Conservation (phyloP, 2,888 invertebrate genomes). For the Micoletzkya japonica region DNA sequence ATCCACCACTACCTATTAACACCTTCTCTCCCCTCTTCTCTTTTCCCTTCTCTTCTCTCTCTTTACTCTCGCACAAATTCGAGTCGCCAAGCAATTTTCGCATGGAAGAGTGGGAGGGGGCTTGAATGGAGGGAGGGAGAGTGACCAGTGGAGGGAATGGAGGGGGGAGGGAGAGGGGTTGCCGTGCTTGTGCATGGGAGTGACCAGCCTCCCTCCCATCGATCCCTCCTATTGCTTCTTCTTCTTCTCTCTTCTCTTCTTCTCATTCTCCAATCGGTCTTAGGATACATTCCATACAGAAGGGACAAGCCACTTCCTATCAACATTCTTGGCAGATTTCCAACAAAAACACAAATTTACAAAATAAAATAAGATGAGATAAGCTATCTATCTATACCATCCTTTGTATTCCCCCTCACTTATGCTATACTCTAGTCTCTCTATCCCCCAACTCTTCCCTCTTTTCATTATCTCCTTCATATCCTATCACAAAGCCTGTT, state of each 20-base stretch:
- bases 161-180: not conserved
- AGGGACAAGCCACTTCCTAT: too few species aligned
- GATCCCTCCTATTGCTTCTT: not conserved
- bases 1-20: not conserved
- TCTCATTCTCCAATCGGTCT: not conserved
- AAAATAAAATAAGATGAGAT: too few species aligned
- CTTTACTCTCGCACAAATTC: not conserved
- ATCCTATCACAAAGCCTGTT: too few species aligned
- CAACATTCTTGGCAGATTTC: too few species aligned
- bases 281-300: too few species aligned
- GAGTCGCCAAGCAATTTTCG: not conserved
- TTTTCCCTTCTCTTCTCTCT: not conserved
- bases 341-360: too few species aligned
- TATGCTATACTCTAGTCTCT: too few species aligned
- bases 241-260: not conserved
- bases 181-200: too few species aligned
- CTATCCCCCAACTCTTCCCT: too few species aligned
- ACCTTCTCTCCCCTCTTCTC: not conserved
- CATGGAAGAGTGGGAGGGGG: not conserved
- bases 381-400: too few species aligned
- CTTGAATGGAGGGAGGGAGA: not conserved
- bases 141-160: not conserved
- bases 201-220: not conserved
- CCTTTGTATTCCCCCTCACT: too few species aligned
- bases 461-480: too few species aligned